Evolutionary conservation across 2,113 vertebrate species (phyloP), one percentile per base, ranked within the genome.

Genomic region (Oreochromis aureus): DNA sequence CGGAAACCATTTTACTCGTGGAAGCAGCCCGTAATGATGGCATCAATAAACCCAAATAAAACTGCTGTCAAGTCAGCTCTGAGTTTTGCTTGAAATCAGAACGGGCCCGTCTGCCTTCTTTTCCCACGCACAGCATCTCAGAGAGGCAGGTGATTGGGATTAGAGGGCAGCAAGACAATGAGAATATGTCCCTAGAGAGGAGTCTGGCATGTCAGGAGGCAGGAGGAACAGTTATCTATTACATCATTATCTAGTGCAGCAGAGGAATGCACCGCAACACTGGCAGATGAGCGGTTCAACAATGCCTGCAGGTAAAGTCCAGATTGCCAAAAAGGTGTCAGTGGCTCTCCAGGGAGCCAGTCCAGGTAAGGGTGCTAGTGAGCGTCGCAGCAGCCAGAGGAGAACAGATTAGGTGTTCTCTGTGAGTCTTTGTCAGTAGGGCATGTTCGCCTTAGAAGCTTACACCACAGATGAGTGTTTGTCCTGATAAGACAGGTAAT

Each of bases 251-350:
- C 54, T 81, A 55, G 87, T 59, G 85, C 89, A 85, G 89, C 85
- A 30, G 79, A 86, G 84, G 86, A 83, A 87, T 88, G 84, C 24
- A 84, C 55, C 79, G 83, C 83, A 27, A 69, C 56, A 56, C 8
- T 34, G 69, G 54, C 83, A 30, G 36, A 71, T 76, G 84, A 89
- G 86, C 34, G 79, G 81, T 80, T 81, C 83, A 53, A 84, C 76
- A 19, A 4, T 39, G 87, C 82, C 86, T 84, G 92, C 94, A 91
- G 91, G 93, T 95, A 22, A 84, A 92, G 89, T 92, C 92, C 87
- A 84, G 53, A 88, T 90, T 85, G 92, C 93, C 94, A 94, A 86
- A 91, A 88, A 92, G 92, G 90, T 90, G 92, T 94, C 89, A 88
- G 82, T 58, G 89, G 73, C 54, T 93, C 88, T 80, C 54, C 4